phyloP scores from a whole-genome alignment of 2,888 invertebrate species.

The Amphipyra berbera region DNA sequence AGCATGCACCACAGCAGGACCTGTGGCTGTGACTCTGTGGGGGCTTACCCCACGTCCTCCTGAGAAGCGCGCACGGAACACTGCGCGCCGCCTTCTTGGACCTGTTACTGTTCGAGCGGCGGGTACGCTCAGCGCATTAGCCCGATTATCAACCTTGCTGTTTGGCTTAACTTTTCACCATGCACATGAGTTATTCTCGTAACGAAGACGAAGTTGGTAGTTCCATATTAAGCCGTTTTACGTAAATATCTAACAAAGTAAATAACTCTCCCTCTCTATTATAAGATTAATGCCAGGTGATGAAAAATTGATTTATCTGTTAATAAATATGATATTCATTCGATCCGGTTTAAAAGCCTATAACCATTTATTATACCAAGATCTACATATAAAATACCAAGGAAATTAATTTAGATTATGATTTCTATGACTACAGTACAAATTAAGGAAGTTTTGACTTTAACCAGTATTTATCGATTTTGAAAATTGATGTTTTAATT shows the following conservation, averaged over 20 bases:
- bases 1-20: no score
- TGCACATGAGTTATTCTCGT: no score
- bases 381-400: conserved; percentile 31
- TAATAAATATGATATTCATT: conserved; percentile 26
- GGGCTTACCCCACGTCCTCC: no score
- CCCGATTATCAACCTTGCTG: no score
- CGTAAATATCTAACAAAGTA: not conserved
- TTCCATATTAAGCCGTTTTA: no score
- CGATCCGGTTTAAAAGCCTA: conserved; percentile 38
- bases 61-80: no score
- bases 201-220: no score
- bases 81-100: no score
- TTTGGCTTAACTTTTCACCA: no score
- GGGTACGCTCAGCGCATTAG: no score
- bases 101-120: no score
- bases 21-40: no score
- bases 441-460: conserved; percentile 29
- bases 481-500: conserved; percentile 14
- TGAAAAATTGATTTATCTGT: conserved; percentile 40
- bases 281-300: conserved; percentile 23
- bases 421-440: conserved; percentile 14
- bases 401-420: conserved; percentile 45
- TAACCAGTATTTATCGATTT: conserved; percentile 23
- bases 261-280: conserved; percentile 25
- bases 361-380: conserved; percentile 29